These are phyloP conservation scores for Nezara viridula DNA, from an alignment of 2,888 invertebrate genomes.

Conservation along the genomic window DNA sequence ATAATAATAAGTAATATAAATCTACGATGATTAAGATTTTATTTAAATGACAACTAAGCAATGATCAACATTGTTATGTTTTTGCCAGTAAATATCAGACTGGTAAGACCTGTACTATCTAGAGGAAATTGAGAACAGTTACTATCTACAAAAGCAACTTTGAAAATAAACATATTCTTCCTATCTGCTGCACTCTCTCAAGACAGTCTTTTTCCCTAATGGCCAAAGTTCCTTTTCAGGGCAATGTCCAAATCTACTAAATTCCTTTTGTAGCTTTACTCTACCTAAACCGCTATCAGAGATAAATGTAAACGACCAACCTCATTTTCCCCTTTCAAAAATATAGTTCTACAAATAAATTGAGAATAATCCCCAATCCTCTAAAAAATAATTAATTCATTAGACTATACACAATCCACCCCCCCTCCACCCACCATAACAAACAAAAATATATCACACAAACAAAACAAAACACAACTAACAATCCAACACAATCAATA, in stretches of 20 bases:
- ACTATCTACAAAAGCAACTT: not conserved
- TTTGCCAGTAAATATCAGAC: not conserved
- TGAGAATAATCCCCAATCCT: accelerated
- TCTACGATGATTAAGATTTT: too few relatives aligned
- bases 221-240: not conserved
- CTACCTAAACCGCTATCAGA: not conserved
- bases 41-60: too few relatives aligned
- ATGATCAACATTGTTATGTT: too few relatives aligned
- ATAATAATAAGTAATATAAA: too few relatives aligned
- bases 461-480: too few relatives aligned
- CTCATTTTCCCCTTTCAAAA: not conserved
- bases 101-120: not conserved
- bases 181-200: not conserved
- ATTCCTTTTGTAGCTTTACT: not conserved
- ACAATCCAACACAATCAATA: too few relatives aligned
- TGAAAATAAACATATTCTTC: slow-evolving; percentile 20
- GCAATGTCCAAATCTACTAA: slow-evolving; percentile 23
- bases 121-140: not conserved
- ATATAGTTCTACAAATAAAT: not conserved
- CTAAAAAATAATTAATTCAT: not conserved
- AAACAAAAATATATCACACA: too few relatives aligned
- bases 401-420: too few relatives aligned
- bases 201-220: not conserved
- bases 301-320: not conserved
- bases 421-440: too few relatives aligned